phyloP scores from a whole-genome alignment of 2,797 vertebrate genomes.

The Propithecus perrieri region DNA sequence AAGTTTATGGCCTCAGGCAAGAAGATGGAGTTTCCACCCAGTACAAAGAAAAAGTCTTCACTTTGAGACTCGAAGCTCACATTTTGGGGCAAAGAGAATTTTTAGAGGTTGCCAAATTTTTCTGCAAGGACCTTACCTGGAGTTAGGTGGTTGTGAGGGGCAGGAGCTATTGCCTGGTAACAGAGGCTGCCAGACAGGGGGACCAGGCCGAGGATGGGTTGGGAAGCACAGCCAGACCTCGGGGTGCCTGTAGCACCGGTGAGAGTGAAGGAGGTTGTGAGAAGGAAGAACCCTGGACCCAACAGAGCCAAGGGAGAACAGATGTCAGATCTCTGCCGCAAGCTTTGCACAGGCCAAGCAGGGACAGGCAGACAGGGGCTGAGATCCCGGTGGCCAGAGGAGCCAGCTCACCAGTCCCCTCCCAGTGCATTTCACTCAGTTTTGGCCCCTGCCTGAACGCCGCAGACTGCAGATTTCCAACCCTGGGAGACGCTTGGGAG shows the following conservation, averaged over 20 bases:
- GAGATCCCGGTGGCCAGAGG: rapidly evolving
- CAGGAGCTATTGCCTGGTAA: background rate
- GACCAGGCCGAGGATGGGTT: background rate
- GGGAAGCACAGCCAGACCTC: background rate
- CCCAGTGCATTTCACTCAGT: background rate
- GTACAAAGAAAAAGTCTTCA: background rate
- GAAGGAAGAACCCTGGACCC: background rate
- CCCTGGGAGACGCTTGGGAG: rapidly evolving
- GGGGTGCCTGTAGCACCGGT: background rate
- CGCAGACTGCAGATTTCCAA: background rate
- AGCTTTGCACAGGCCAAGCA: rapidly evolving
- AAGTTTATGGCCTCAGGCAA: background rate
- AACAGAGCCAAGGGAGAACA: background rate
- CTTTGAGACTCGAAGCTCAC: background rate
- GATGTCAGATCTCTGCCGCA: background rate
- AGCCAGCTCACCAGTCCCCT: background rate
- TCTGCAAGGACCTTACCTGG: background rate
- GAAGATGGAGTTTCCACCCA: background rate
- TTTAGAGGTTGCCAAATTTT: background rate
- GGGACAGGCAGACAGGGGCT: background rate
- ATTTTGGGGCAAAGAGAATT: background rate
- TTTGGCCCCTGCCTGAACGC: background rate
- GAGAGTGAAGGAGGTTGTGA: background rate
- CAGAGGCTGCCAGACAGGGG: background rate
- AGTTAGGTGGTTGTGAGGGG: background rate